Evolutionary conservation across 2,113 vertebrate species (phyloP), one percentile per base, ranked within the genome.

Genomic region (Rana temporaria): DNA sequence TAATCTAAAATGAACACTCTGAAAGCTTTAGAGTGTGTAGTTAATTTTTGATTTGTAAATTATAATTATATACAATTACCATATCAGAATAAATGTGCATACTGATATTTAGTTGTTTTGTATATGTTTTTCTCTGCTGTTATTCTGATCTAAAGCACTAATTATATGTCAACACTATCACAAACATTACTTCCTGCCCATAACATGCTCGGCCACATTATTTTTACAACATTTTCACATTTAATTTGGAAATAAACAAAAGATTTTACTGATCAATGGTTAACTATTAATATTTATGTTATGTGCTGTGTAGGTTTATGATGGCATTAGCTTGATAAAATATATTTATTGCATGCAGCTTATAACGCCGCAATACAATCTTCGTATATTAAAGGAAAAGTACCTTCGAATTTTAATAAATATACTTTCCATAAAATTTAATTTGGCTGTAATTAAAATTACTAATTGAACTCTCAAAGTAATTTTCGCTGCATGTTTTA

Each of bases 391-490:
- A 77, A 77, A 52, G 30, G 20, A 52, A 48, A 64, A 48, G 16
- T 64, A 64, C 59, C 22, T 6, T 32, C 26, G 17, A 74, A 74
- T 52, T 76, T 26, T n/a, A 52, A 48, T 48, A 63, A 22, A 63
- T 42, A 63, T 7, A 26, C 63, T 48, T 42, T 42, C 32, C 48
- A 76, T 63, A 48, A 63, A 62, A 63, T 76, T 48, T 32, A 63
- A 76, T 63, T 76, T 76, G 32, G 8, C 34, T 22, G 20, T 48
- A 76, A 76, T 76, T 64, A 63, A 63, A 48, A 64, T 75, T 62
- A 76, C 18, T 76, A 24, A 63, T 48, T 63, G 38, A 76, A 26
- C 32, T 62, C 73, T 26, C 8, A 26, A 48, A 62, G 34, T 74
- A 48, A 48, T 76, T 48, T 63, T 63, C 48, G 17, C 57, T 75